These are phyloP conservation scores for Hyperoplus lanceolatus DNA, from an alignment of 2,797 vertebrate genomes.

Conservation along the genomic window DNA sequence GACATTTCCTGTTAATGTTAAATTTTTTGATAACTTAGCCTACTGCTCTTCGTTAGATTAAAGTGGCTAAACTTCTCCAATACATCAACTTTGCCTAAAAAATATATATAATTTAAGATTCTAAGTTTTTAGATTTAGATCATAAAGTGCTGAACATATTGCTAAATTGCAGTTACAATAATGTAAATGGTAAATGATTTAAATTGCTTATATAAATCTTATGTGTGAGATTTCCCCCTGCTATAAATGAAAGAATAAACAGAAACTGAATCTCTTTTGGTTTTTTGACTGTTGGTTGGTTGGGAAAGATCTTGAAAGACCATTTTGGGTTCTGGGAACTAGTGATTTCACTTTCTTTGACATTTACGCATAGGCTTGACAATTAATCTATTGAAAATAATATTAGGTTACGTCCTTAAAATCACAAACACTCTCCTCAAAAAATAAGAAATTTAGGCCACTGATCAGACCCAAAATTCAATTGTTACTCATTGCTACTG, in stretches of 20 bases:
- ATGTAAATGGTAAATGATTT: too few species aligned
- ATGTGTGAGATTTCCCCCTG: not conserved
- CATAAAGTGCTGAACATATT: not conserved
- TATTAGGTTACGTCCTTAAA: not conserved
- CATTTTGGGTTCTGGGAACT: not conserved
- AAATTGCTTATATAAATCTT: not conserved
- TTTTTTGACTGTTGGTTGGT: not conserved
- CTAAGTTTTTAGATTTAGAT: not conserved
- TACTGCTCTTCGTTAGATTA: not conserved
- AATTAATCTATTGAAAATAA: not conserved
- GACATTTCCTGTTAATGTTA: not conserved
- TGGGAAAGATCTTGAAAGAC: not conserved
- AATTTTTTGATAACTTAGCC: not conserved
- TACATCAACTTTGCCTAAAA: not conserved
- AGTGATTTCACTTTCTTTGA: not conserved
- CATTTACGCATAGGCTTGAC: not conserved
- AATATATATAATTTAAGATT: not conserved
- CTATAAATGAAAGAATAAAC: not conserved
- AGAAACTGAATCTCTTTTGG: not conserved
- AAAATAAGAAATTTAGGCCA: not conserved
- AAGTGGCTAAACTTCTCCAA: not conserved
- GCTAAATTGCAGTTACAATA: not conserved
- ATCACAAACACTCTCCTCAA: not conserved
- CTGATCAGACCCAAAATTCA: fast-evolving
- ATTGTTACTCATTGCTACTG: not conserved